phyloP scores from a whole-genome alignment of 2,888 invertebrate species.

The Branchipolynoe longqiensis region DNA sequence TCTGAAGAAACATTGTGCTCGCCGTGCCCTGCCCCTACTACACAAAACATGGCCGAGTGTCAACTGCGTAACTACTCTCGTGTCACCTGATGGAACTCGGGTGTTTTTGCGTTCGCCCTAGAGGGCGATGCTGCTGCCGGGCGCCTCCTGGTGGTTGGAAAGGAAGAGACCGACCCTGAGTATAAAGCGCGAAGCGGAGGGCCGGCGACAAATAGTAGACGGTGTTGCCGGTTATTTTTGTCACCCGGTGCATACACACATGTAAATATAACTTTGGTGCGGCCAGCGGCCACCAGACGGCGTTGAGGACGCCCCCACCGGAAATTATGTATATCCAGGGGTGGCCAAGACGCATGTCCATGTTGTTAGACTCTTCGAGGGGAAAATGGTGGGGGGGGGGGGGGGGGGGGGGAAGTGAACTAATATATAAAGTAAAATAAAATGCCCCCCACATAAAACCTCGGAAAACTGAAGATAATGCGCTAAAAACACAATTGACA shows the following conservation, averaged over 20 bases:
- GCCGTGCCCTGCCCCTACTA: no score
- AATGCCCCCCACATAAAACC: no score
- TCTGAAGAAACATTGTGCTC: no score
- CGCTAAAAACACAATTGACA: no score
- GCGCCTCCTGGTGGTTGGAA: not conserved
- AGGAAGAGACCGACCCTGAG: conserved; percentile 1
- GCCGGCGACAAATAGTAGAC: conserved; percentile 29
- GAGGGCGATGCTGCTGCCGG: not conserved
- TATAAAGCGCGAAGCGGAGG: conserved; percentile 32
- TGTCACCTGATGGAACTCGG: not conserved
- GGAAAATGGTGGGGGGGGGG: no score
- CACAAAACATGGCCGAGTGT: not conserved
- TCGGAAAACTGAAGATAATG: no score
- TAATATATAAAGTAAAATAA: no score
- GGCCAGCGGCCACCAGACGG: conserved; percentile 27
- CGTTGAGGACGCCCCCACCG: conserved; percentile 1
- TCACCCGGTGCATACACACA: conserved; percentile 20
- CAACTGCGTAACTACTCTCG: conserved; percentile 20
- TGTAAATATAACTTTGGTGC: conserved; percentile 22
- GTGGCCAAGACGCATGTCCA: no score
- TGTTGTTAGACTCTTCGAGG: no score
- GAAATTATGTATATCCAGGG: conserved; percentile 22
- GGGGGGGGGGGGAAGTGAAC: no score
- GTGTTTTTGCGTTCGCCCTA: not conserved
- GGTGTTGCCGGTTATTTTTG: conserved; percentile 39